Percentiles rank a stretch among this genome's conserved stretches.
Evolutionary conservation across 2,113 vertebrate species (phyloP).

Genomic region (Myrmophylax atrothorax): DNA sequence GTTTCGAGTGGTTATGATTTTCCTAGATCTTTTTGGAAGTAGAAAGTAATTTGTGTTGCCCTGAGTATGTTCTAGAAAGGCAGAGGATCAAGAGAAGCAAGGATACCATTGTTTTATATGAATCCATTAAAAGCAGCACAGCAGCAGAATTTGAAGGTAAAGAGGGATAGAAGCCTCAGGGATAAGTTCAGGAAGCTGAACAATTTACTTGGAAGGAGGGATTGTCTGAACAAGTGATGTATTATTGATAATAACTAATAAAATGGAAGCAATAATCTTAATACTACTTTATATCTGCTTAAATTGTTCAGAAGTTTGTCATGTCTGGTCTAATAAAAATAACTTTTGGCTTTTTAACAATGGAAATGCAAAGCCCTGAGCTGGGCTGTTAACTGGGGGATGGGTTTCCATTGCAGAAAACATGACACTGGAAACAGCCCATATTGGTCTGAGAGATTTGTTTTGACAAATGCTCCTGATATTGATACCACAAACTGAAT

Average conservation of each 20-base stretch:
- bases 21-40: neutral
- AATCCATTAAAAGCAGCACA: neutral
- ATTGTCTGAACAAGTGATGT: neutral
- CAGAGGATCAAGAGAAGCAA: neutral
- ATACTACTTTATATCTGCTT: neutral
- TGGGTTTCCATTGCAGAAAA: neutral
- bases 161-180: neutral
- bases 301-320: neutral
- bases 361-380: neutral
- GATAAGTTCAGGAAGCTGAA: neutral
- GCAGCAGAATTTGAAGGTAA: neutral
- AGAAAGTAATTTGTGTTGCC: neutral
- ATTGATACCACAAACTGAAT: neutral
- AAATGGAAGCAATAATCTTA: neutral
- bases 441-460: neutral
- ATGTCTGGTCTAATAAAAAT: neutral
- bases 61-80: neutral
- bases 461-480: neutral
- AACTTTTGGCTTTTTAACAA: neutral
- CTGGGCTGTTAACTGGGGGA: neutral
- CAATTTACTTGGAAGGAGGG: neutral
- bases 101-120: neutral
- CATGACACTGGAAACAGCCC: neutral
- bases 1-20: neutral
- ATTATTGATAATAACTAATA: neutral